phyloP scores from a whole-genome alignment of 2,888 invertebrate species.

The Crioceris asparagi region DNA sequence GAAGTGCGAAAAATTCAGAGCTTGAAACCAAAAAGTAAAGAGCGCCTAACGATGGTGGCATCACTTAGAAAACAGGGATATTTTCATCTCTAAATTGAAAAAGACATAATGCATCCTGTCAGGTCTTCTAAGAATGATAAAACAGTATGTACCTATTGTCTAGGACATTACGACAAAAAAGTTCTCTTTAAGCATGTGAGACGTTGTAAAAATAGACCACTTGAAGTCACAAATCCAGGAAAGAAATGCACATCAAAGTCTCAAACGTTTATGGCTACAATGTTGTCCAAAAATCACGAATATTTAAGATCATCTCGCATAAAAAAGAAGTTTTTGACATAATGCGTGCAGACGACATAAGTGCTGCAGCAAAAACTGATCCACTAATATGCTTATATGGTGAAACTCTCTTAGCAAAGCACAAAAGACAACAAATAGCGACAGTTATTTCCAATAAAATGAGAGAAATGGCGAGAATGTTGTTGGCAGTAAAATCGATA shows the following conservation, averaged over 20 bases:
- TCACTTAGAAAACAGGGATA: slow-evolving; percentile 8
- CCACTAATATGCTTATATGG: slow-evolving; percentile 18
- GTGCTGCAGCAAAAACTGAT: slow-evolving; percentile 16
- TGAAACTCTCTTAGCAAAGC: slow-evolving; percentile 15
- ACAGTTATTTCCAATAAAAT: slow-evolving; percentile 18
- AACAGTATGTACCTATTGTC: slow-evolving; percentile 12
- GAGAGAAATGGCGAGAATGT: slow-evolving; percentile 17
- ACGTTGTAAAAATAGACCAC: slow-evolving; percentile 12
- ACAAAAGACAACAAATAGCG: slow-evolving; percentile 18
- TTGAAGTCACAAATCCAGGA: too few species aligned
- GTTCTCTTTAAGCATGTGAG: slow-evolving; percentile 15
- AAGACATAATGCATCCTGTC: not conserved
- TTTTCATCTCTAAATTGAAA: slow-evolving; percentile 6
- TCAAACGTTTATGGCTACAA: slow-evolving; percentile 14
- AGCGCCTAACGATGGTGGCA: slow-evolving; percentile 9
- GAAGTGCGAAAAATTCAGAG: slow-evolving; percentile 9
- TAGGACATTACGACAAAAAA: slow-evolving; percentile 14
- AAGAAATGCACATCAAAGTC: slow-evolving; percentile 8
- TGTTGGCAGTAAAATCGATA: slow-evolving; percentile 10
- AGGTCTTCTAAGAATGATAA: slow-evolving; percentile 11
- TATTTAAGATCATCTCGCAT: slow-evolving; percentile 12
- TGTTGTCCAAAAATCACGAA: slow-evolving; percentile 9
- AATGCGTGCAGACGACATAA: slow-evolving; percentile 21
- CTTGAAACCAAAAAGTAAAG: slow-evolving; percentile 13
- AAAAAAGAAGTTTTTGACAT: slow-evolving; percentile 16